Percentiles rank a stretch among this genome's conserved stretches.
Evolutionary conservation across 2,888 invertebrate genomes (phyloP).

Genomic region (Rhingia rostrata): DNA sequence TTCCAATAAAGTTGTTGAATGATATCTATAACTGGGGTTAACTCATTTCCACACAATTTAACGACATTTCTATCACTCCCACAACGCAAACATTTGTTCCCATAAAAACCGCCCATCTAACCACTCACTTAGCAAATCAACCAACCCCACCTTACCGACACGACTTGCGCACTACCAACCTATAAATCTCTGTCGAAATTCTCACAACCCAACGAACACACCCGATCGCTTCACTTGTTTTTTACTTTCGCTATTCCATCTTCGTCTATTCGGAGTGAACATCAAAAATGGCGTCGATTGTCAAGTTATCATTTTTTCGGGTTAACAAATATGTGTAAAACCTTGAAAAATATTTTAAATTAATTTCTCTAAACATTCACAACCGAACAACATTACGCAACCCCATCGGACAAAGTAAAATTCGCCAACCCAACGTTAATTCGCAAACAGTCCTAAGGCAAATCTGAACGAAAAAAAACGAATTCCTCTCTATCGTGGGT

Average conservation of each 20-base stretch:
- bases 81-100: neutral
- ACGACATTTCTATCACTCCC: no score
- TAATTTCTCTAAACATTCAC: conserved; percentile 32
- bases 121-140: neutral
- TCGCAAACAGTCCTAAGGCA: neutral
- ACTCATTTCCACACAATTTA: no score
- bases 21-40: no score
- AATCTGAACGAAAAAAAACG: conserved; percentile 14
- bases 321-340: conserved; percentile 59
- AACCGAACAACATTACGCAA: conserved; percentile 44
- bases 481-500: conserved; percentile 58
- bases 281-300: conserved; percentile 74
- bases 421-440: conserved; percentile 1
- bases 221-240: conserved; percentile 58
- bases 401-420: neutral
- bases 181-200: conserved; percentile 15
- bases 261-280: conserved; percentile 69
- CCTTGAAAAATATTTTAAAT: conserved; percentile 44
- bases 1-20: no score
- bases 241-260: conserved; percentile 51
- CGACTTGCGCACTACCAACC: conserved; percentile 54
- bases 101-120: conserved; percentile 27
- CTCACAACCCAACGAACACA: conserved; percentile 53
- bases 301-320: conserved; percentile 72
- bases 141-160: conserved; percentile 32